These are phyloP conservation scores for Suricata suricatta DNA, from an alignment of 2,113 vertebrate genomes.

Conservation along the genomic window DNA sequence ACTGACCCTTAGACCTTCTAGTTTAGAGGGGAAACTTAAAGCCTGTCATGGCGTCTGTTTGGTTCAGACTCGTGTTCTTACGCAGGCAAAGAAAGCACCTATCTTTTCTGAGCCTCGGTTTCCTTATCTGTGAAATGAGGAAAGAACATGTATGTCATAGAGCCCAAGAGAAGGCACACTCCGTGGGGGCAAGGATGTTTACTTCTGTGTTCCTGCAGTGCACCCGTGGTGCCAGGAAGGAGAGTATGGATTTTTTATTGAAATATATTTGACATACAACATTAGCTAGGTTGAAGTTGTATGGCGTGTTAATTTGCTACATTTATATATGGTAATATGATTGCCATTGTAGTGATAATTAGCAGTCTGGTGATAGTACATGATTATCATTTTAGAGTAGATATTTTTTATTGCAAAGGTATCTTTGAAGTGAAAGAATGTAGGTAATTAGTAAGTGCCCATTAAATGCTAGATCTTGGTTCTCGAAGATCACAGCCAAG, in stretches of 20 bases:
- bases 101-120: background rate
- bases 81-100: background rate
- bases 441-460: background rate
- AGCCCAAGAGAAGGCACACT: background rate
- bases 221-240: background rate
- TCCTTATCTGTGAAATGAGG: background rate
- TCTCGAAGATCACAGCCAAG: background rate
- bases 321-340: background rate
- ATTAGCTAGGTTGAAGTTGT: background rate
- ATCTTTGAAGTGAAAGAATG: background rate
- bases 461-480: background rate
- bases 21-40: too few species aligned
- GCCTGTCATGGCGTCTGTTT: too few species aligned
- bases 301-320: background rate
- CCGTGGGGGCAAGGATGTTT: background rate
- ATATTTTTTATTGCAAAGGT: background rate
- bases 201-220: background rate
- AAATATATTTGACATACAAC: background rate
- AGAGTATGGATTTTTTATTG: background rate
- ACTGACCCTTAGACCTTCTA: too few species aligned
- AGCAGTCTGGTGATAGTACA: background rate
- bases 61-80: too few species aligned
- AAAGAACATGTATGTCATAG: too few species aligned
- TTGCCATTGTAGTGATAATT: background rate
- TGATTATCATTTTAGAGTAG: background rate